Conservation (phyloP, 1,140 invertebrate species). For the Elymnias hypermnestra region DNA sequence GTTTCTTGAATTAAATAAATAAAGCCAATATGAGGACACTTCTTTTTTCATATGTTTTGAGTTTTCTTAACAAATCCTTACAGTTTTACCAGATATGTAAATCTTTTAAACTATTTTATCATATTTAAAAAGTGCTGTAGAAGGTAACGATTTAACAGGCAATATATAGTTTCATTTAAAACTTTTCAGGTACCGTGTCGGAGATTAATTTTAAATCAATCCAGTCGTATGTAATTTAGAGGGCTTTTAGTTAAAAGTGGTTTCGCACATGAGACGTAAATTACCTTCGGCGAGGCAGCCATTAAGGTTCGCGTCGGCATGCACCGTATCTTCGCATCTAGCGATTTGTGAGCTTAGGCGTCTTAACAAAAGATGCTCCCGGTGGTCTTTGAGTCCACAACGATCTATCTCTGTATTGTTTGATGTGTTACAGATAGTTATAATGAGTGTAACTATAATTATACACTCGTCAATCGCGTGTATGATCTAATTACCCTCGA, state of each 20-base stretch:
- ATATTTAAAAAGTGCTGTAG: too few species aligned
- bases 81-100: too few species aligned
- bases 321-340: constrained; percentile 66
- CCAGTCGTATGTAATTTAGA: constrained; percentile 64
- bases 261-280: constrained; percentile 73
- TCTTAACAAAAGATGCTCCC: constrained; percentile 66
- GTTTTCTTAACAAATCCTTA: too few species aligned
- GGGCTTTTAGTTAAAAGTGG: constrained; percentile 71
- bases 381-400: constrained; percentile 56
- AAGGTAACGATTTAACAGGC: too few species aligned
- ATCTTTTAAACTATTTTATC: too few species aligned
- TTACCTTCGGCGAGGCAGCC: constrained; percentile 59
- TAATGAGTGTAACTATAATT: constrained; percentile 20
- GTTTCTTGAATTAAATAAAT: too few species aligned
- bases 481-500: not conserved
- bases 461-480: not conserved
- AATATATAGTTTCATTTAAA: constrained; percentile 5
- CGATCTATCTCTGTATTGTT: constrained; percentile 57
- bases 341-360: constrained; percentile 61
- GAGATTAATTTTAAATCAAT: constrained; percentile 70
- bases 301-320: constrained; percentile 62
- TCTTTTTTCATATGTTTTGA: too few species aligned
- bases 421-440: constrained; percentile 27
- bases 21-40: too few species aligned
- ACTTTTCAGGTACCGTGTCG: constrained; percentile 18